Conservation (phyloP, 1,140 invertebrate genomes). For the Aradophagus sp. region DNA sequence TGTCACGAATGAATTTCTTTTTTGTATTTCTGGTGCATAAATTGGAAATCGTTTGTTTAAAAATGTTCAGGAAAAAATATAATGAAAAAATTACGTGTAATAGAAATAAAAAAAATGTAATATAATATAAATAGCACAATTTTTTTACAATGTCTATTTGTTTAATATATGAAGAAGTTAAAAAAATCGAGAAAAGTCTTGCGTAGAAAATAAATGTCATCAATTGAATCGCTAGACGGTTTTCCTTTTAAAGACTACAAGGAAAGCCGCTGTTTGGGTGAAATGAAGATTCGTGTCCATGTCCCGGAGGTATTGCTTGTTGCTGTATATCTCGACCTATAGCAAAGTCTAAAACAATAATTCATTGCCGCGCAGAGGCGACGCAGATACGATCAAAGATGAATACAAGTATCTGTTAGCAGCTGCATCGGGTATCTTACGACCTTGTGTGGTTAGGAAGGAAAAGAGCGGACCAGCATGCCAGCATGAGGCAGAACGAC, state of each 20-base stretch:
- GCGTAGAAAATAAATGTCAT: too few relatives aligned
- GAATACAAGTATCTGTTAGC: constrained; percentile 66
- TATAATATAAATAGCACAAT: too few relatives aligned
- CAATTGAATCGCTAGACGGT: too few relatives aligned
- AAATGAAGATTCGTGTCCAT: constrained; percentile 50
- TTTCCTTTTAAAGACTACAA: too few relatives aligned
- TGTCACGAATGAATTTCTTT: constrained; percentile 27
- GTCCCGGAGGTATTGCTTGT: constrained; percentile 35
- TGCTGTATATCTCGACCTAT: constrained; percentile 60
- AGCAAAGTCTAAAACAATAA: constrained; percentile 62
- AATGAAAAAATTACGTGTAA: too few relatives aligned
- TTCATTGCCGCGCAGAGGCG: constrained; percentile 62
- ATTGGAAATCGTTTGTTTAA: too few relatives aligned
- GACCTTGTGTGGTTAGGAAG: constrained; percentile 42
- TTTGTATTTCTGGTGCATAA: too few relatives aligned
- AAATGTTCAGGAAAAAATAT: too few relatives aligned
- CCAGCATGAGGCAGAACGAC: constrained; percentile 21
- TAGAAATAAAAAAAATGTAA: too few relatives aligned
- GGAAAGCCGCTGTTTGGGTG: constrained; percentile 20
- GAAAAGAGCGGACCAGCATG: constrained; percentile 33
- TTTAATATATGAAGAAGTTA: too few relatives aligned
- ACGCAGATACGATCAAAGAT: constrained; percentile 66
- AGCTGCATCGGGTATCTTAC: constrained; percentile 58
- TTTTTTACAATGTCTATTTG: too few relatives aligned
- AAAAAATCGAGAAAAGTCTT: too few relatives aligned